A percentile compares a stretch with the other conserved stretches of the same genome.
Conservation (phyloP, 2,797 vertebrate species). For the Semotilus atromaculatus region DNA sequence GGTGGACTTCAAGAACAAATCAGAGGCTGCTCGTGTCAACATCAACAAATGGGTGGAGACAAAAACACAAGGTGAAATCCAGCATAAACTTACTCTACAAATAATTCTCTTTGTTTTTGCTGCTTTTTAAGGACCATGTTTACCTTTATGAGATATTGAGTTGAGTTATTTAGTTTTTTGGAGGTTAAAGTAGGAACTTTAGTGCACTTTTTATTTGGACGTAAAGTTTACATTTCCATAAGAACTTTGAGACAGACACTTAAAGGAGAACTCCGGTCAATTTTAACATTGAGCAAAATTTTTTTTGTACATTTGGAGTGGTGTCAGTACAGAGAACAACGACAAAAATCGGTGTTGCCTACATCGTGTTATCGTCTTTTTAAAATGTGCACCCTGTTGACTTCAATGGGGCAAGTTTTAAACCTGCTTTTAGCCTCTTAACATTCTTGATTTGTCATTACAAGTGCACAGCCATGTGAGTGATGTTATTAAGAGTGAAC, state of each 20-base stretch:
- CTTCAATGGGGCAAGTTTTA: no score
- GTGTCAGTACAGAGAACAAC: no score
- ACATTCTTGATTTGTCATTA: no score
- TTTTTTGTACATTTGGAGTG: no score
- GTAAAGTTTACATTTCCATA: not conserved
- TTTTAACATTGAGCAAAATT: no score
- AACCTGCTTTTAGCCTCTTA: no score
- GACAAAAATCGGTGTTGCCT: no score
- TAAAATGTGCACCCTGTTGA: no score
- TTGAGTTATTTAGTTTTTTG: not conserved
- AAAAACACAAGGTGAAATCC: slow-evolving; percentile 80
- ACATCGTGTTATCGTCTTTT: no score
- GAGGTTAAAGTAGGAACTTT: not conserved
- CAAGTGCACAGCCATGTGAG: no score
- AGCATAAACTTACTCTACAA: not conserved
- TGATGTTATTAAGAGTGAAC: no score
- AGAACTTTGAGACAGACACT: not conserved
- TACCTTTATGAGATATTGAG: not conserved
- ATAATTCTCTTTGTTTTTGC: not conserved
- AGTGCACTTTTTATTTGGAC: not conserved
- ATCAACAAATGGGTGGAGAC: slow-evolving; percentile 89
- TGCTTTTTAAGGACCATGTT: not conserved
- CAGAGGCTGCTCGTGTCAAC: slow-evolving; percentile 76
- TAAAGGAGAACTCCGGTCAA: no score
- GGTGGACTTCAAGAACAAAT: slow-evolving; percentile 76